A percentile compares a stretch with the other conserved stretches of the same genome.
Evolutionary conservation across 2,888 invertebrate species (phyloP).

Genomic region (Phortica okadai): DNA sequence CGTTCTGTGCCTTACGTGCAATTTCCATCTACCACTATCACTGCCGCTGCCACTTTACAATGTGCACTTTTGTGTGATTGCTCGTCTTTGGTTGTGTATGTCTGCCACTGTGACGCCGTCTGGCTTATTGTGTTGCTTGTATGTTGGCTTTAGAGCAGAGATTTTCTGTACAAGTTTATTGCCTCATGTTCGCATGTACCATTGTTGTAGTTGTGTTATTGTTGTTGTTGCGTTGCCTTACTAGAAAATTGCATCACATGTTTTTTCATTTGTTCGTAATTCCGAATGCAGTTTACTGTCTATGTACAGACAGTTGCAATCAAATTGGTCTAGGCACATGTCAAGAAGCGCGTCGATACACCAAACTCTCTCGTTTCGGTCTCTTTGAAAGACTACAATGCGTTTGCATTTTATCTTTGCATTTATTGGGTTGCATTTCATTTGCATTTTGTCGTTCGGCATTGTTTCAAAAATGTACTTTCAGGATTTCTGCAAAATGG

Average conservation of each 20-base stretch:
- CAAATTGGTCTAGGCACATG: too few relatives aligned
- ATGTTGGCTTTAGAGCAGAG: neutral
- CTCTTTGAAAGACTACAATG: slow-evolving; percentile 21
- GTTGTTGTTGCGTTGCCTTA: neutral
- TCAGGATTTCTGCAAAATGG: too few relatives aligned
- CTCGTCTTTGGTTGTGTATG: neutral
- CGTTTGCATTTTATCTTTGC: slow-evolving; percentile 8
- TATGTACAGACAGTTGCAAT: neutral
- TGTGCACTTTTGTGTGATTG: neutral
- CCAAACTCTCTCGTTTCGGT: neutral
- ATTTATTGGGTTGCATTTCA: neutral
- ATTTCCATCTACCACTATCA: neutral
- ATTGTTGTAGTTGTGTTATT: neutral
- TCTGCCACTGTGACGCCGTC: neutral
- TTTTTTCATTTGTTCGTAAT: neutral
- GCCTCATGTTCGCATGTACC: neutral
- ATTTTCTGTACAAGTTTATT: slow-evolving; percentile 17
- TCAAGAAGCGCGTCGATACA: too few relatives aligned
- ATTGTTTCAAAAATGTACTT: too few relatives aligned
- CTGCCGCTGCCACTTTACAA: neutral
- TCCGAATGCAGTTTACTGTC: neutral
- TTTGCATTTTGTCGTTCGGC: neutral
- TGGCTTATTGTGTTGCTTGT: neutral
- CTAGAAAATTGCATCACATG: slow-evolving; percentile 30
- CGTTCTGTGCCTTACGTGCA: neutral